A percentile compares a stretch with the other conserved stretches of the same genome.
Evolutionary conservation across 2,888 invertebrate species (phyloP).

Genomic region (Xanthia icteritia): DNA sequence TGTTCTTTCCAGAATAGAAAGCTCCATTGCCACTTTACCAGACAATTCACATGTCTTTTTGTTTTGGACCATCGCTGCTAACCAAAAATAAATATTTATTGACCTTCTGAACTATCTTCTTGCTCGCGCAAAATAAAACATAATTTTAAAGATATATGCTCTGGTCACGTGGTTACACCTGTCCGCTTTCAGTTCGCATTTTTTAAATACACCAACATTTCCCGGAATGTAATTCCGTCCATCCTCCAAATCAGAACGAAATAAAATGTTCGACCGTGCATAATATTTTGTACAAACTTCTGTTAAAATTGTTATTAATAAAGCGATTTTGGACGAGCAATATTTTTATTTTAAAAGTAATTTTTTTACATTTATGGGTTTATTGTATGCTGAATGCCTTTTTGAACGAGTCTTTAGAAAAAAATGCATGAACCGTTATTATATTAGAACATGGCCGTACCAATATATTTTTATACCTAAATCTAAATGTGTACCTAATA

Average conservation of each 20-base stretch:
- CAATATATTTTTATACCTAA: background rate
- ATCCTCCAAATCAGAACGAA: conserved; percentile 39
- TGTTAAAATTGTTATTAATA: conserved; percentile 14
- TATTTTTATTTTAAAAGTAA: background rate
- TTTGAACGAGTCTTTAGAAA: background rate
- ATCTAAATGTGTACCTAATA: background rate
- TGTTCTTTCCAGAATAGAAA: background rate
- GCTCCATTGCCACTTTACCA: background rate
- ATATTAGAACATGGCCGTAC: background rate
- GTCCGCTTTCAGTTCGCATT: conserved; percentile 37
- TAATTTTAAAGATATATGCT: conserved; percentile 37
- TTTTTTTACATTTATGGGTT: background rate
- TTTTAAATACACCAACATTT: conserved; percentile 47
- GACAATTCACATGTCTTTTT: too few relatives aligned
- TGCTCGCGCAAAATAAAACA: conserved; percentile 28
- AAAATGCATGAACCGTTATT: background rate
- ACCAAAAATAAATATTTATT: background rate
- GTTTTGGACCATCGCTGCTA: too few relatives aligned
- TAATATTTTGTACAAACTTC: conserved; percentile 21
- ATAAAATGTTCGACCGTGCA: conserved; percentile 30
- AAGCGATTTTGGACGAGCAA: background rate
- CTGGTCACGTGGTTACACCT: conserved; percentile 53
- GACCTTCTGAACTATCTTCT: conserved; percentile 31
- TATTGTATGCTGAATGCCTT: background rate
- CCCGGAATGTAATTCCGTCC: conserved; percentile 23